Evolutionary conservation across 2,113 vertebrate species (phyloP).

Genomic region (Henicopernis longicauda): DNA sequence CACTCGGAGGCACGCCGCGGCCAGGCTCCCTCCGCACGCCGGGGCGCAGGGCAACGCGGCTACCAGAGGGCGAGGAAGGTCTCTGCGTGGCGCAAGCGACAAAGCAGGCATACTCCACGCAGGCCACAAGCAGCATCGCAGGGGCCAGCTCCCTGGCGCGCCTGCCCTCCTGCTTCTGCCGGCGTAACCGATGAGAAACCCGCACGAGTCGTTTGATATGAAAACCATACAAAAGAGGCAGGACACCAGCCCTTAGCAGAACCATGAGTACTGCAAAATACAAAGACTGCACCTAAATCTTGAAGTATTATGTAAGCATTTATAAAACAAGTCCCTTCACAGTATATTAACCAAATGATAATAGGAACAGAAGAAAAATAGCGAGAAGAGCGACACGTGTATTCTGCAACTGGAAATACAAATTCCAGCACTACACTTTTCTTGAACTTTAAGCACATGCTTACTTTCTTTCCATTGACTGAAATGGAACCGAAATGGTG

Average conservation of each 20-base stretch:
- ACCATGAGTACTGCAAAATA: background rate
- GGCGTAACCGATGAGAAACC: background rate
- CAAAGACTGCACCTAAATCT: background rate
- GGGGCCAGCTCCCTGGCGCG: background rate
- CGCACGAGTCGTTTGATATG: accelerated
- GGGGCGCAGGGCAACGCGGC: accelerated
- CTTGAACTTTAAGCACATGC: background rate
- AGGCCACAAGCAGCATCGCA: background rate
- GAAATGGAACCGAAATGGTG: background rate
- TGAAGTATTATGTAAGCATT: background rate
- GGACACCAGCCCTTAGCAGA: background rate
- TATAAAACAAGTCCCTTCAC: background rate
- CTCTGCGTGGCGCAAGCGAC: background rate
- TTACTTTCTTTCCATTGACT: background rate
- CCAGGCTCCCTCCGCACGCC: background rate
- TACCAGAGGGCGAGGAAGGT: background rate
- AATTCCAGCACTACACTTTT: background rate
- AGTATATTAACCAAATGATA: background rate
- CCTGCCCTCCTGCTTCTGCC: accelerated
- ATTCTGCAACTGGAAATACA: background rate
- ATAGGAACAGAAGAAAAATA: background rate
- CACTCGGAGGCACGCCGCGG: background rate
- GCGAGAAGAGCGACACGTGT: accelerated
- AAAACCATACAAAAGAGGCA: background rate
- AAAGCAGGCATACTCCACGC: accelerated